Evolutionary conservation across 1,140 invertebrate genomes (phyloP), one percentile per base, ranked within the genome.

Genomic region (Hermatobates lingyangjiaoensis): DNA sequence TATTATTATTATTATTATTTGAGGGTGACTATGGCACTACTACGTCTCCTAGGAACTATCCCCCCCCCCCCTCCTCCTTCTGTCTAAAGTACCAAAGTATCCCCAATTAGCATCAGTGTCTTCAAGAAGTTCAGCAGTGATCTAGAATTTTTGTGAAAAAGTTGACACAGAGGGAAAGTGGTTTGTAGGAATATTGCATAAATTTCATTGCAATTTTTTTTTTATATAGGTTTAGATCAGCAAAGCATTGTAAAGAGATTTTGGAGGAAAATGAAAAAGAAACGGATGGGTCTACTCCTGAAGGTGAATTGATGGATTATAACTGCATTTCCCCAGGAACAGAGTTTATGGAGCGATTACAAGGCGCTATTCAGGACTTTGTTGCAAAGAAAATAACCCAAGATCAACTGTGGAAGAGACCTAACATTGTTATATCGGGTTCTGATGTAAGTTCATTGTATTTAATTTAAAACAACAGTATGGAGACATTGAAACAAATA

Each of bases 301-400:
- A 67, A 12, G 81, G 81, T 54, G 79, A 82, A 45, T 70, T 83
- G 58, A 96, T 96, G 69, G 92, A 96, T 67, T 93, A 87, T 4
- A 96, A 96, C 66, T 94, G 90, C 64, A 97, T 96, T 50, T 96
- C 92, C 2, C 91, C 93, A 3, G 92, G 92, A 49, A 93, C 89
- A 2, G 72, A 75, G 48, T 94, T 94, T 62, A 94, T 94, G 89
- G 77, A 74, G 0, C 75, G 79, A 21, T 66, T 98, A 7, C 86
- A 94, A 57, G 75, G 83, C 50, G 81, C 91, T 49, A 68, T 98
- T 26, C 79, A 82, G 56, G 85, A 84, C 68, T 97, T 95, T 75
- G 74, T 96, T 18, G 75, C 79, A 28, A 71, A 78, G 24, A 96
- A 97, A 70, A 77, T 96, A 24, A 81, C 83, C 0, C 81, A 76